These are phyloP conservation scores for Globodera ellingtonae DNA, from an alignment of 1,140 invertebrate species.

Conservation along the genomic window DNA sequence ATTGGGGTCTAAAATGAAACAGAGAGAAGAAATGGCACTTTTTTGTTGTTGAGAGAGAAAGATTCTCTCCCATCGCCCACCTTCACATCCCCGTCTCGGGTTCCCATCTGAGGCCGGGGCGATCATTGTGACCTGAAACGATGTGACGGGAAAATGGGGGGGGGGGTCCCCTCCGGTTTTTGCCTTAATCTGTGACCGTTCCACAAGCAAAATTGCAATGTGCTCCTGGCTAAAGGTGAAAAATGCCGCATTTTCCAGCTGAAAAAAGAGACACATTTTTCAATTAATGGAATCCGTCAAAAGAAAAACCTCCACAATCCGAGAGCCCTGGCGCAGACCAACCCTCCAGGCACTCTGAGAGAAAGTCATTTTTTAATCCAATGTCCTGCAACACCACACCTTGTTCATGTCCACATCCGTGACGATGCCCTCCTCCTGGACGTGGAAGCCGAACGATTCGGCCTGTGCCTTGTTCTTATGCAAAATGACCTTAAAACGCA, in stretches of 20 bases:
- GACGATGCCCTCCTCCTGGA: slow-evolving; percentile 90
- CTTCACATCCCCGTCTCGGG: slow-evolving; percentile 69
- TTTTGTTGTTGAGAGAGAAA: neutral
- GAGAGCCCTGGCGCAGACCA: slow-evolving; percentile 83
- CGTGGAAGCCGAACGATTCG: slow-evolving; percentile 89
- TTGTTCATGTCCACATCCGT: slow-evolving; percentile 83
- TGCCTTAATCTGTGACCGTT: slow-evolving; percentile 77
- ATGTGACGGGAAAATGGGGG: neutral
- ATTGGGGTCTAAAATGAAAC: slow-evolving; percentile 49
- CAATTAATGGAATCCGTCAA: neutral
- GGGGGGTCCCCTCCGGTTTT: neutral
- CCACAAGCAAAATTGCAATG: slow-evolving; percentile 89
- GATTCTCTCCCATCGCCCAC: slow-evolving; percentile 21
- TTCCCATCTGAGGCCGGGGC: slow-evolving; percentile 75
- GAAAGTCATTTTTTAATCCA: neutral
- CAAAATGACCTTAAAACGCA: slow-evolving; percentile 19
- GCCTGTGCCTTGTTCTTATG: slow-evolving; percentile 62
- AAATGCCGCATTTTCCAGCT: slow-evolving; percentile 84
- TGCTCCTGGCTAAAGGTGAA: slow-evolving; percentile 86
- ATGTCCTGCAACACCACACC: neutral
- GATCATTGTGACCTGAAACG: slow-evolving; percentile 76
- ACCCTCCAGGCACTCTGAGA: slow-evolving; percentile 81
- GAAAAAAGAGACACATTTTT: slow-evolving; percentile 30
- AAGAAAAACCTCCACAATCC: slow-evolving; percentile 79
- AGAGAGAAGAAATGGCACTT: neutral